Evolutionary conservation across 1,140 invertebrate genomes (phyloP).

Genomic region (Vanessa tameamea): DNA sequence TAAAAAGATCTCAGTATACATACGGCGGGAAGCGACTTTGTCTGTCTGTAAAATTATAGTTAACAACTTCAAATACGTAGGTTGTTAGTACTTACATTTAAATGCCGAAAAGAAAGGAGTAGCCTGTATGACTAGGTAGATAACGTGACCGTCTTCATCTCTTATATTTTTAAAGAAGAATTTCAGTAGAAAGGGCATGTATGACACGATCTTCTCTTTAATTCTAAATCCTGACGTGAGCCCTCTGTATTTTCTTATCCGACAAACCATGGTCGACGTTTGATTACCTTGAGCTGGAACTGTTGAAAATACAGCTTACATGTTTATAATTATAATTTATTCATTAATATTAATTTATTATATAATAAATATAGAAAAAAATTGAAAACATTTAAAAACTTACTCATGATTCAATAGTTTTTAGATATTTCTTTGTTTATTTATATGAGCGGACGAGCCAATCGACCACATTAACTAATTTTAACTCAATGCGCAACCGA

Average conservation of each 20-base stretch:
- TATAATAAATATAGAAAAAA: no score
- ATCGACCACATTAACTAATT: no score
- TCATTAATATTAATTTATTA: background rate
- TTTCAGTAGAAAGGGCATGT: slow-evolving; percentile 88
- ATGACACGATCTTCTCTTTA: slow-evolving; percentile 82
- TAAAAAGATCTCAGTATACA: no score
- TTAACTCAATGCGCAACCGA: no score
- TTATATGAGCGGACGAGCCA: no score
- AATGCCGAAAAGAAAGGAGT: slow-evolving; percentile 88
- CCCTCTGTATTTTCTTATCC: slow-evolving; percentile 75
- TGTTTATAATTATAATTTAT: background rate
- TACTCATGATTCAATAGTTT: no score
- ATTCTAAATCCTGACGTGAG: slow-evolving; percentile 82
- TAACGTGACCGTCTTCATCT: slow-evolving; percentile 79
- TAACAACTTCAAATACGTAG: background rate
- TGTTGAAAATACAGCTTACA: slow-evolving; percentile 29
- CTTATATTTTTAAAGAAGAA: slow-evolving; percentile 84
- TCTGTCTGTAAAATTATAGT: no score
- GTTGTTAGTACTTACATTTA: slow-evolving; percentile 82
- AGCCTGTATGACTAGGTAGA: slow-evolving; percentile 87
- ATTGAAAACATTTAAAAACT: no score
- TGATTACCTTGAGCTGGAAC: slow-evolving; percentile 38
- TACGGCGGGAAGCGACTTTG: no score
- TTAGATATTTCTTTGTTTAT: no score
- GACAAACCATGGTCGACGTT: slow-evolving; percentile 63